Base-by-base conservation (phyloP, 1,140 invertebrate species). In the Dryas iulia region DNA sequence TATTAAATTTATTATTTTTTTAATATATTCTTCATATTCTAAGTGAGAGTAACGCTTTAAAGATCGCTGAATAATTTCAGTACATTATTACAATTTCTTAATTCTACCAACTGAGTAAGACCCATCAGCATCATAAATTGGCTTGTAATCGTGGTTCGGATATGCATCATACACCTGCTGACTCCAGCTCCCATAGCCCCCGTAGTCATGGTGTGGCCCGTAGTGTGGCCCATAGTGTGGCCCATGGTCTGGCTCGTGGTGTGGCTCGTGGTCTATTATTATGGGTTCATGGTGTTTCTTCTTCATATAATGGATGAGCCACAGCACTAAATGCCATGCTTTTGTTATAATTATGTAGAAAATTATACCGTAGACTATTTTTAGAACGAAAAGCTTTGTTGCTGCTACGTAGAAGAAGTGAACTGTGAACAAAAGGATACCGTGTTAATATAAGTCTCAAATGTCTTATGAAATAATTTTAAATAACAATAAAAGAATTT, bases 391-490 rank as follows among this genome's bases (percentile, higher is more conserved):
- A 0, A 91, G 24, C 60, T 91, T 91, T 12, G 86, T 84, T 23
- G 85, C 89, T 6, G 82, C 83, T 2, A 84, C 82, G 79, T 89
- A 89, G 73, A 88, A 80, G 66, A 91, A 86, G 62, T 89, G 87
- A 59, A 85, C 89, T 91, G 87, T 26, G 63, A 60, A 82, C 71
- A 84, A 85, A 75, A 21, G 31, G 4, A 30, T 1, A 14, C 18
- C 3, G 12, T 24, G 2, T 54, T 25, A 54, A 25, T 54, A n/a
- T n/a, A n/a, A n/a, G n/a, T n/a, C n/a, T n/a, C n/a, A n/a, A n/a
- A n/a, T n/a, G n/a, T n/a, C n/a, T n/a, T n/a, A n/a, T n/a, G n/a
- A n/a, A n/a, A n/a, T n/a, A n/a, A n/a, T n/a, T n/a, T n/a, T n/a
- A n/a, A n/a, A n/a, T n/a, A n/a, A n/a, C n/a, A n/a, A n/a, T n/a